A percentile compares a stretch with the other conserved stretches of the same genome.
Conservation (phyloP, 92 coral and sea anemone genomes). For the Diadumene lineata region DNA sequence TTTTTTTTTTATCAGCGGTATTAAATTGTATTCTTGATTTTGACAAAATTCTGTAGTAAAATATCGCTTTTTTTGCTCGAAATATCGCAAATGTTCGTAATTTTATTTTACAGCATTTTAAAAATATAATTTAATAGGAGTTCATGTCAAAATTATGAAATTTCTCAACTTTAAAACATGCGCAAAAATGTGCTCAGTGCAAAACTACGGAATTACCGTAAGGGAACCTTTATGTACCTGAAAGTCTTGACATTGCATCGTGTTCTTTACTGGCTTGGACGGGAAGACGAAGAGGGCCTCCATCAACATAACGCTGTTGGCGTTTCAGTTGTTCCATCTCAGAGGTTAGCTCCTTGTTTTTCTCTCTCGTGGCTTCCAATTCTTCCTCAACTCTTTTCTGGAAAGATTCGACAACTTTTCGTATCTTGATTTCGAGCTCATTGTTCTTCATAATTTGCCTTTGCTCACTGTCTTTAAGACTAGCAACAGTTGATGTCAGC, state of each 20-base stretch:
- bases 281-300: constrained; percentile 2
- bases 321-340: constrained; percentile 26
- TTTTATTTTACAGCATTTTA: too few species aligned
- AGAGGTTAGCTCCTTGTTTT: constrained; percentile 14
- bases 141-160: too few species aligned
- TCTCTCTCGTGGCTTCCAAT: neutral
- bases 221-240: neutral
- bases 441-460: constrained; percentile 32
- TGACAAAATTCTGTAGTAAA: too few species aligned
- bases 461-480: constrained; percentile 25
- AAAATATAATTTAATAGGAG: too few species aligned
- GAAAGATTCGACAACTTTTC: neutral
- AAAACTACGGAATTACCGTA: too few species aligned
- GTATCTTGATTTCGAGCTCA: constrained; percentile 5
- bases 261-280: constrained; percentile 12
- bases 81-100: too few species aligned
- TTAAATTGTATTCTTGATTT: too few species aligned
- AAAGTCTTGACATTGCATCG: constrained; percentile 5
- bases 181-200: too few species aligned
- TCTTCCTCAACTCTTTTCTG: constrained; percentile 26
- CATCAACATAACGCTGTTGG: constrained; percentile 17
- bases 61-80: too few species aligned
- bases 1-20: too few species aligned
- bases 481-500: constrained; percentile 14
- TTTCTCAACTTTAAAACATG: too few species aligned